phyloP scores from a whole-genome alignment of 64 coral and sea anemone genomes.

The Trachythela sp. region DNA sequence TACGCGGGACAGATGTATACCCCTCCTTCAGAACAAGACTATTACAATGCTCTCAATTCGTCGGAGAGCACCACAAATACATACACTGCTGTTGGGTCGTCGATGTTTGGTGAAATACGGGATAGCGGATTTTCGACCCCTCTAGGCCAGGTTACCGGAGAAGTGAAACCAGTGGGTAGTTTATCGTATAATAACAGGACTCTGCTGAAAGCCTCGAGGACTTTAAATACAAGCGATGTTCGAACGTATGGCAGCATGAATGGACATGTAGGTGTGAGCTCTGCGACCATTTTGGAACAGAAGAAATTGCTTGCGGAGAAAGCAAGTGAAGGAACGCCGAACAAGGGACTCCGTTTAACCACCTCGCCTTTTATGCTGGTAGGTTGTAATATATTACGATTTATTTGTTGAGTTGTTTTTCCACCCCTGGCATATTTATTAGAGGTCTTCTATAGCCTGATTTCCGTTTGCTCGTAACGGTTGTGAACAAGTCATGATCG shows the following conservation, averaged over 20 bases:
- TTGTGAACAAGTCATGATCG: too few species aligned
- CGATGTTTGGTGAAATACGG: not conserved
- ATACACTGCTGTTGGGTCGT: not conserved
- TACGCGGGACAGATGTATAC: not conserved
- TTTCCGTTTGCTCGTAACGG: too few species aligned
- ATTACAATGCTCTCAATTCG: not conserved
- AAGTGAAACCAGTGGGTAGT: not conserved
- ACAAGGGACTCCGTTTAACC: not conserved
- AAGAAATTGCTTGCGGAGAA: not conserved
- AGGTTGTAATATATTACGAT: not conserved
- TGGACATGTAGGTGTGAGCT: not conserved
- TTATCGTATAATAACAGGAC: not conserved
- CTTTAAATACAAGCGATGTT: not conserved
- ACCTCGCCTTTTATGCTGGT: not conserved
- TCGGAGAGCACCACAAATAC: not conserved
- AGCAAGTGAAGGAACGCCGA: not conserved
- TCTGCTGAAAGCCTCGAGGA: not conserved
- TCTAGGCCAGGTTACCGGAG: not conserved
- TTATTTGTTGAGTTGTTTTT: too few species aligned
- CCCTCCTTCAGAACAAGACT: not conserved
- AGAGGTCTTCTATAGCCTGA: too few species aligned
- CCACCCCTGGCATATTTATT: too few species aligned
- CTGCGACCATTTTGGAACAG: not conserved
- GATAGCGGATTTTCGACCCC: not conserved
- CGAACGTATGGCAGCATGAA: not conserved